Conservation (phyloP, 37 sponge, comb jelly and placozoan species). For the Hexactinellida sp. region DNA sequence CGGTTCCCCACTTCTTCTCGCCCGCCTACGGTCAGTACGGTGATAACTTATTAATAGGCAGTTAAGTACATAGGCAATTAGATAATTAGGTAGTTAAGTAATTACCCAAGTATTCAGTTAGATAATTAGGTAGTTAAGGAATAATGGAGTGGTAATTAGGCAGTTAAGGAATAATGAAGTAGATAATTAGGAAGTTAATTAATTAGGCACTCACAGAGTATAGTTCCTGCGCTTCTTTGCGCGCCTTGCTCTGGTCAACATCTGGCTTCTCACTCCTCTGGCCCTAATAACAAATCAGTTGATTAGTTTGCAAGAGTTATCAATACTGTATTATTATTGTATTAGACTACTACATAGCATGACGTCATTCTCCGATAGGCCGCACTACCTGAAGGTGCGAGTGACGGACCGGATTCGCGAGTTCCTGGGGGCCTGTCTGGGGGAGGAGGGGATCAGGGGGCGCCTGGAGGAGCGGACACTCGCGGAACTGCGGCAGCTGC, state of each 20-base stretch:
- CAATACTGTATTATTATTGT: not conserved
- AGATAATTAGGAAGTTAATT: too few species aligned
- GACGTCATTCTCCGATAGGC: too few species aligned
- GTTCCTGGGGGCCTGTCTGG: not conserved
- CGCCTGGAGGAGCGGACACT: not conserved
- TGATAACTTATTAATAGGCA: not conserved
- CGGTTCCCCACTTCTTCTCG: constrained; percentile 93
- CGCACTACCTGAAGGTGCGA: not conserved
- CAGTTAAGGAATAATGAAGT: too few species aligned
- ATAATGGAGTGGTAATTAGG: too few species aligned
- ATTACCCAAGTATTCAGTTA: too few species aligned
- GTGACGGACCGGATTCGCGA: not conserved
- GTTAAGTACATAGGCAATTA: too few species aligned
- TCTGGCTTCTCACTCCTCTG: constrained; percentile 62
- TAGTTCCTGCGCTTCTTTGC: constrained; percentile 69
- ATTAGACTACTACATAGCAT: not conserved
- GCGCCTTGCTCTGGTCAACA: constrained; percentile 73
- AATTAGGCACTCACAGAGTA: constrained; percentile 27
- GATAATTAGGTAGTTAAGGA: too few species aligned
- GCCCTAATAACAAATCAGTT: constrained; percentile 22
- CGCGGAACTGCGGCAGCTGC: not conserved
- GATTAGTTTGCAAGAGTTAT: not conserved
- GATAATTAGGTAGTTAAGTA: too few species aligned
- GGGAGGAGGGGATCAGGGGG: not conserved
- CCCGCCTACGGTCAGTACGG: constrained; percentile 39